Conservation (phyloP, 2,888 invertebrate genomes). For the Apamea monoglypha region DNA sequence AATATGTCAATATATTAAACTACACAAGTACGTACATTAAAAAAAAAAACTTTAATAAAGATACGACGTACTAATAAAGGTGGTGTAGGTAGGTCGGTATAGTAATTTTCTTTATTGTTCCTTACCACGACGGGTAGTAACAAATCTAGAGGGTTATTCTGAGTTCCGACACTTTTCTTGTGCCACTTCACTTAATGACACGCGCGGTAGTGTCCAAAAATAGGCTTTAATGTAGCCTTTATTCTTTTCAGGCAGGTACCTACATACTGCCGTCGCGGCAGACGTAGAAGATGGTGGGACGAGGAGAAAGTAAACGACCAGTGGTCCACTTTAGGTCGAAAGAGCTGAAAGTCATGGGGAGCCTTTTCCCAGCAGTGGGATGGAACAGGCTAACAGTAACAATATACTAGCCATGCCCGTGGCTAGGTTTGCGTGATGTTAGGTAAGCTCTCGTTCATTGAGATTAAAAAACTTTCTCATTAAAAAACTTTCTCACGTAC, state of each 20-base stretch:
- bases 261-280: background rate
- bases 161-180: slow-evolving; percentile 47
- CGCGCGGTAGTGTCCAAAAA: background rate
- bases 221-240: background rate
- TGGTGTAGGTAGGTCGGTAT: slow-evolving; percentile 75
- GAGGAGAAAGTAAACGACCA: background rate
- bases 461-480: background rate
- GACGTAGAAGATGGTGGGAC: background rate
- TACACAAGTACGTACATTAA: slow-evolving; percentile 32
- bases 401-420: background rate
- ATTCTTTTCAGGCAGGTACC: background rate
- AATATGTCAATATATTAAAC: slow-evolving; percentile 21
- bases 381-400: background rate
- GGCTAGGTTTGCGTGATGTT: background rate
- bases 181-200: slow-evolving; percentile 26
- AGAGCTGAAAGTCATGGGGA: background rate
- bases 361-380: background rate
- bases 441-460: background rate
- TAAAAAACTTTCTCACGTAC: background rate
- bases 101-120: slow-evolving; percentile 85
- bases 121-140: slow-evolving; percentile 79
- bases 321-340: background rate
- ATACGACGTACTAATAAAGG: slow-evolving; percentile 72
- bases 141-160: slow-evolving; percentile 78
- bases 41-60: slow-evolving; percentile 73